These are phyloP conservation scores for Epinephelus awoara DNA, from an alignment of 2,797 vertebrate genomes.

Conservation along the genomic window DNA sequence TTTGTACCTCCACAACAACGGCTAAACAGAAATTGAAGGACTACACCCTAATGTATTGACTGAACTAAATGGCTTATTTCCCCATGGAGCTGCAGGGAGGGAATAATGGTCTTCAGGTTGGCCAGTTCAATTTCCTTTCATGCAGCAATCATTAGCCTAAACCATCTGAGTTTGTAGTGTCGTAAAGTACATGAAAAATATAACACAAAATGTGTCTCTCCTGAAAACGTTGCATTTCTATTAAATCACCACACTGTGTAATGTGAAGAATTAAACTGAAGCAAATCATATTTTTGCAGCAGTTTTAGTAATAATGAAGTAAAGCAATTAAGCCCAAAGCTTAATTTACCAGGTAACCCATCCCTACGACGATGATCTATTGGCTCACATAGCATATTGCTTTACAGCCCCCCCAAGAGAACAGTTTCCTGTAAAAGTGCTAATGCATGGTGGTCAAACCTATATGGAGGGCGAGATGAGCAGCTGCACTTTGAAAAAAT, in stretches of 20 bases:
- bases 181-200: slow-evolving; percentile 22
- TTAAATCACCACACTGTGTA: background rate
- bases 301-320: slow-evolving; percentile 8
- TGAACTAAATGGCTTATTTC: slow-evolving; percentile 70
- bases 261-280: background rate
- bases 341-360: slow-evolving; percentile 51
- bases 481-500: slow-evolving; percentile 63
- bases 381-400: slow-evolving; percentile 47
- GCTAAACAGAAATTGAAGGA: slow-evolving; percentile 54
- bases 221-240: background rate
- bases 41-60: slow-evolving; percentile 73
- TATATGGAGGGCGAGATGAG: slow-evolving; percentile 55
- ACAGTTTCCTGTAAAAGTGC: slow-evolving; percentile 75
- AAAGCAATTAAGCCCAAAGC: slow-evolving; percentile 7
- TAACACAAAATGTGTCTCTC: background rate
- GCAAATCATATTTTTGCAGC: background rate
- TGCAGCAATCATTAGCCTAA: slow-evolving; percentile 37
- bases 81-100: slow-evolving; percentile 47
- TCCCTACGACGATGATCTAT: slow-evolving; percentile 31
- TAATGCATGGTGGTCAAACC: slow-evolving; percentile 73
- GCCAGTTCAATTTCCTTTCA: slow-evolving; percentile 55
- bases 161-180: slow-evolving; percentile 23
- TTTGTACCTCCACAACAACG: slow-evolving; percentile 58
- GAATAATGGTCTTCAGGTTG: slow-evolving; percentile 59
- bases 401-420: slow-evolving; percentile 59